A percentile compares a stretch with the other conserved stretches of the same genome.
phyloP scores from a whole-genome alignment of 1,140 invertebrate genomes.

The Coptotermes formosanus region DNA sequence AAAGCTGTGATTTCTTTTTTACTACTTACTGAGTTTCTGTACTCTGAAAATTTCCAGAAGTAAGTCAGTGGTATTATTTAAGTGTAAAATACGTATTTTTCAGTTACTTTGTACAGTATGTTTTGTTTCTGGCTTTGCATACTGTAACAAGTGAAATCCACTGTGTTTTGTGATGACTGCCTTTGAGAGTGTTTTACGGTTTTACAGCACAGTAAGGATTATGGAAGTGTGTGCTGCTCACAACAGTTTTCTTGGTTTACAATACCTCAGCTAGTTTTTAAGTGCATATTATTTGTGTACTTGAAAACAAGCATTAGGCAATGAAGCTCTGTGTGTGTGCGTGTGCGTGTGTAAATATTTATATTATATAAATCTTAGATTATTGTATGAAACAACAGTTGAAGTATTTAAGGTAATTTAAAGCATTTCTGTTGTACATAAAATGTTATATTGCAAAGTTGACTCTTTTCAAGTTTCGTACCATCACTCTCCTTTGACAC shows the following conservation, averaged over 20 bases:
- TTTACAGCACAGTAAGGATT: not conserved
- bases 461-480: conserved; percentile 27
- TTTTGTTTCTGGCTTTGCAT: not conserved
- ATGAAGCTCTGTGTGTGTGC: conserved; percentile 5
- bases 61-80: not conserved
- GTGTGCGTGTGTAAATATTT: not conserved
- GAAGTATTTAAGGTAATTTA: conserved; percentile 29
- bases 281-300: conserved; percentile 21
- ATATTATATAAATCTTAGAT: conserved; percentile 16
- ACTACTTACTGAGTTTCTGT: not conserved
- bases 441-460: conserved; percentile 30
- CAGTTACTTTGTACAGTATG: not conserved
- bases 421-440: conserved; percentile 28
- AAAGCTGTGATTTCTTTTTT: not conserved
- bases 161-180: not conserved
- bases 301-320: not conserved
- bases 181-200: not conserved
- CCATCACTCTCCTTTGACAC: conserved; percentile 22
- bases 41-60: not conserved
- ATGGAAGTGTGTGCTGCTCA: not conserved
- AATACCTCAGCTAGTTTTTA: conserved; percentile 18
- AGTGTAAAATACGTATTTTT: not conserved
- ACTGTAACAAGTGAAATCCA: not conserved
- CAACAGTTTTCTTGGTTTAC: not conserved
- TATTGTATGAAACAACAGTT: conserved; percentile 22